phyloP scores from a whole-genome alignment of 2,797 vertebrate species.

The Poeciliopsis gracilis region DNA sequence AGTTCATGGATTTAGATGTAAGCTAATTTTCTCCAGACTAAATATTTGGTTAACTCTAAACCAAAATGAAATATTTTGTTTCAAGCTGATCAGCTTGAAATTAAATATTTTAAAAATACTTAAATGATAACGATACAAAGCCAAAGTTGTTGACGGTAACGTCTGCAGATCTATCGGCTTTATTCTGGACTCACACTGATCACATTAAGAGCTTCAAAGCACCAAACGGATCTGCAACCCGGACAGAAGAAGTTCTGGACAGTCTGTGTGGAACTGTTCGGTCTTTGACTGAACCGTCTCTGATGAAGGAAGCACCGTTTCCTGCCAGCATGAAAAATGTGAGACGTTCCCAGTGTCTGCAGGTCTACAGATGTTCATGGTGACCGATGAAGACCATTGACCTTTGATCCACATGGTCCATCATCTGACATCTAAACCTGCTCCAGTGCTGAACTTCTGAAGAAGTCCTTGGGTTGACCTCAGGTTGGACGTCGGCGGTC shows the following conservation, averaged over 20 bases:
- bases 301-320: background rate
- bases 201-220: background rate
- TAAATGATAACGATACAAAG: background rate
- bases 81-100: too few species aligned
- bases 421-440: background rate
- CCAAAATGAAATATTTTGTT: too few species aligned
- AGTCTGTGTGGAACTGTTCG: background rate
- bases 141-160: background rate
- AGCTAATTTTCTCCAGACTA: too few species aligned
- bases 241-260: background rate
- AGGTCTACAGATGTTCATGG: background rate
- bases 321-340: background rate
- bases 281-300: background rate
- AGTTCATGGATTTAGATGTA: too few species aligned
- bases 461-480: background rate
- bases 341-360: background rate
- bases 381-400: background rate
- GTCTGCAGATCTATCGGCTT: background rate
- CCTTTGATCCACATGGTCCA: background rate
- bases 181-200: background rate
- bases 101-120: background rate
- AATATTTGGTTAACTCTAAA: too few species aligned
- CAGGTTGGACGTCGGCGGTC: background rate
- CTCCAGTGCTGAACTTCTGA: background rate
- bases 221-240: background rate